Percentiles rank a stretch among this genome's conserved stretches.
phyloP scores from a whole-genome alignment of 2,797 vertebrate species.

The Octomys mimax region DNA sequence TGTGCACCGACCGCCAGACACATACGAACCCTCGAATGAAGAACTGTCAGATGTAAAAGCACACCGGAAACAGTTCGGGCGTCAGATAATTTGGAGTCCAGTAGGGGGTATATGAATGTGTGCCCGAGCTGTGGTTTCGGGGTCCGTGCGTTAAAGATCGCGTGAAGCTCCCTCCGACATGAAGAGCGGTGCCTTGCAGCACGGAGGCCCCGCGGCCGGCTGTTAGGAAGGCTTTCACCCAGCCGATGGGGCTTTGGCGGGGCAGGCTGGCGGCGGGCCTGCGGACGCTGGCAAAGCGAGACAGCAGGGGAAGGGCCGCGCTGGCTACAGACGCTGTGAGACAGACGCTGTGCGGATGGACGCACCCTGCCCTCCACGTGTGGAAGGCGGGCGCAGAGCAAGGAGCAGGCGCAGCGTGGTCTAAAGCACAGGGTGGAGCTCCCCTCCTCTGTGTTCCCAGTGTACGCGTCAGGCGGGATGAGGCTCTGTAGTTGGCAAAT shows the following conservation, averaged over 20 bases:
- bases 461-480: no score
- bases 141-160: background rate
- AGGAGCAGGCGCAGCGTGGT: background rate
- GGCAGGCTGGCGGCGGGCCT: background rate
- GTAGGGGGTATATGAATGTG: background rate
- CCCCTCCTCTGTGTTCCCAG: background rate
- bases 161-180: background rate
- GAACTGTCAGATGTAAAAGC: conserved; percentile 18
- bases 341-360: no score
- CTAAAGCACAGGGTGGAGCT: background rate
- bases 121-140: background rate
- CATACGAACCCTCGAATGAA: background rate
- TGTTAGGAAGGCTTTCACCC: background rate
- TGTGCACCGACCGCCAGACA: background rate
- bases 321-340: background rate
- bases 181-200: background rate
- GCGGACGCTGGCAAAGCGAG: background rate
- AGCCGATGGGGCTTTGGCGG: background rate
- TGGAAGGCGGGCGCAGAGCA: background rate
- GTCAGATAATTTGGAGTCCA: background rate
- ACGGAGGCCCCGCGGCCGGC: background rate
- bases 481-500: background rate
- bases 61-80: background rate
- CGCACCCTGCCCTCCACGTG: no score
- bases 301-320: background rate